phyloP scores from a whole-genome alignment of 2,797 vertebrate genomes.

The Manis pentadactyla region DNA sequence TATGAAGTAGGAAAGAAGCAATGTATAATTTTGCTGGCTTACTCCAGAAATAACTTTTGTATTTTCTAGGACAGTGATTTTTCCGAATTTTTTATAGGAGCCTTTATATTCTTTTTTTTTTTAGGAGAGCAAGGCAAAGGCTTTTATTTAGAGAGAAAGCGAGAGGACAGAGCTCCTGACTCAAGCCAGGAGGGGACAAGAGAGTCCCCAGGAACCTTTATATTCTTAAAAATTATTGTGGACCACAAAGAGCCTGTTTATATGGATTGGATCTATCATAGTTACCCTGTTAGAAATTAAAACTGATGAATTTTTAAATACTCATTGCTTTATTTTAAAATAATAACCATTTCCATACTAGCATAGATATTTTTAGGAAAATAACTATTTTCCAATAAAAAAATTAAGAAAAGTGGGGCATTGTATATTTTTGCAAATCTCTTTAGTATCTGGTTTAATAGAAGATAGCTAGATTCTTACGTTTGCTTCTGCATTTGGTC shows the following conservation, averaged over 20 bases:
- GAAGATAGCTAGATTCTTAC: not conserved
- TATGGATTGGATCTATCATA: not conserved
- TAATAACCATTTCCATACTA: not conserved
- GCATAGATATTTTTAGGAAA: slow-evolving; percentile 49
- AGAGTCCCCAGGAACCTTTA: not conserved
- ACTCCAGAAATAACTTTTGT: slow-evolving; percentile 36
- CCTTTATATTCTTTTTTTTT: too few species aligned
- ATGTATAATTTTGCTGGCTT: not conserved
- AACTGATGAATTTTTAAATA: not conserved
- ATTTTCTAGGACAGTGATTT: slow-evolving; percentile 27
- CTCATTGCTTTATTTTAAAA: slow-evolving; percentile 27
- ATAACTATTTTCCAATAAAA: not conserved
- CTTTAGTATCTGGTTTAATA: not conserved
- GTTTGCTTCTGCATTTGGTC: not conserved
- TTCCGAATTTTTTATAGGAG: not conserved
- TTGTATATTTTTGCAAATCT: slow-evolving; percentile 34
- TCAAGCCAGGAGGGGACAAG: too few species aligned
- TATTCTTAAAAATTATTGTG: not conserved
- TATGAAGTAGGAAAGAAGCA: not conserved
- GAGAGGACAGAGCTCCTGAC: too few species aligned
- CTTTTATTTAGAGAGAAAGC: too few species aligned
- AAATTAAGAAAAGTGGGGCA: not conserved
- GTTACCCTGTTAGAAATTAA: slow-evolving; percentile 45
- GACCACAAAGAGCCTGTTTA: not conserved
- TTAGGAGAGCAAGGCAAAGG: too few species aligned